Conservation (phyloP, 2,888 invertebrate species). For the Gryllus longicercus region DNA sequence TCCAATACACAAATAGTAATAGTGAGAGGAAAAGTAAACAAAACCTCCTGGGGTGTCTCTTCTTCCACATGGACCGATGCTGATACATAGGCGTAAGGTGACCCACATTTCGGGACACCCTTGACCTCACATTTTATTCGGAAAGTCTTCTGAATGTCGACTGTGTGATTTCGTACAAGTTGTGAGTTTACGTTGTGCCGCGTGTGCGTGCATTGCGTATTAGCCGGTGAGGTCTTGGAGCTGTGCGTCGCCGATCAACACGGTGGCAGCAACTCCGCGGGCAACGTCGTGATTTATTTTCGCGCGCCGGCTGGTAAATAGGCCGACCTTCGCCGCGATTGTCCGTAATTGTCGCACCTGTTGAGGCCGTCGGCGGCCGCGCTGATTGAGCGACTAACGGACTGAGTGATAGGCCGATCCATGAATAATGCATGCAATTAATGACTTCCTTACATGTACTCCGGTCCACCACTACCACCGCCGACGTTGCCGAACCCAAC, state of each 20-base stretch:
- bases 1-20: too few relatives aligned
- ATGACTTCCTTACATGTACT: slow-evolving; percentile 1
- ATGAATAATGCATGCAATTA: slow-evolving; percentile 7
- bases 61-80: too few relatives aligned
- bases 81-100: too few relatives aligned
- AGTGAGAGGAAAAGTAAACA: too few relatives aligned
- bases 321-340: background rate
- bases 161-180: too few relatives aligned
- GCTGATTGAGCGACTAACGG: slow-evolving; percentile 9
- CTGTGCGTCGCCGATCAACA: background rate
- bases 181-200: background rate
- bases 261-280: background rate
- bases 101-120: too few relatives aligned
- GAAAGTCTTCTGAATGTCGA: too few relatives aligned
- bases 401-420: background rate
- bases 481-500: background rate
- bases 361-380: background rate
- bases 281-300: background rate
- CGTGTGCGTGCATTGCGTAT: background rate
- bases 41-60: too few relatives aligned
- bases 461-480: background rate
- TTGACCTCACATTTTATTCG: too few relatives aligned
- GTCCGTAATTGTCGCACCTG: slow-evolving; percentile 17
- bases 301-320: background rate
- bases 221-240: background rate